A percentile compares a stretch with the other conserved stretches of the same genome.
These are phyloP conservation scores for Phrynocephalus forsythii DNA, from an alignment of 2,797 vertebrate species.

Conservation along the genomic window DNA sequence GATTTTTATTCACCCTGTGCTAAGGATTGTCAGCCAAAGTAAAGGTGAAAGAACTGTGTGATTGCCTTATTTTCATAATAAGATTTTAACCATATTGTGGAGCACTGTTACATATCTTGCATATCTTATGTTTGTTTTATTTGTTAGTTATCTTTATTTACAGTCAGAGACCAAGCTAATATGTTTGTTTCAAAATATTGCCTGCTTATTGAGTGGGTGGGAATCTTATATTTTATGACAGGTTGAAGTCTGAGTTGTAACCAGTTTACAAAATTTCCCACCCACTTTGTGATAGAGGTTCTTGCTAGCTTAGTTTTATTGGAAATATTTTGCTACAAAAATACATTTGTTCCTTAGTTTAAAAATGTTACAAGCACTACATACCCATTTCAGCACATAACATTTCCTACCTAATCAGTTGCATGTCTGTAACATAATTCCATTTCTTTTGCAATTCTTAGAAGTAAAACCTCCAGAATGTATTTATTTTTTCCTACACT, in stretches of 20 bases:
- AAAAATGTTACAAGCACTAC: neutral
- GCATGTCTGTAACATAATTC: neutral
- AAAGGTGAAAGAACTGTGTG: too few species aligned
- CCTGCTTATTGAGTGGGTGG: neutral
- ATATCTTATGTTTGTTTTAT: too few species aligned
- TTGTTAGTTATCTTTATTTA: too few species aligned
- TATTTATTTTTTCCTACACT: too few species aligned
- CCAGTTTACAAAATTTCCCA: neutral
- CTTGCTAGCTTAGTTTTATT: neutral
- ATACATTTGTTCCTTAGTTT: neutral
- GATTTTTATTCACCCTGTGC: too few species aligned
- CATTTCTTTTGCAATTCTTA: neutral
- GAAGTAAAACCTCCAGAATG: neutral
- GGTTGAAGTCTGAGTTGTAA: neutral
- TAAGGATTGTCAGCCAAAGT: too few species aligned
- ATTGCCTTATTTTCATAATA: too few species aligned
- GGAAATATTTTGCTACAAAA: neutral
- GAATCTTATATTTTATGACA: neutral
- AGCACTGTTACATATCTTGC: too few species aligned
- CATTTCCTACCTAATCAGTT: neutral
- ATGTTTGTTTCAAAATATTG: neutral
- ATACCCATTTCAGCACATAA: neutral
- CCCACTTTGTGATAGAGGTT: neutral
- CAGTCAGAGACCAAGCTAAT: too few species aligned
- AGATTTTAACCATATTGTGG: too few species aligned